Evolutionary conservation across 2,797 vertebrate genomes (phyloP).

Genomic region (Macrochelys suwanniensis): DNA sequence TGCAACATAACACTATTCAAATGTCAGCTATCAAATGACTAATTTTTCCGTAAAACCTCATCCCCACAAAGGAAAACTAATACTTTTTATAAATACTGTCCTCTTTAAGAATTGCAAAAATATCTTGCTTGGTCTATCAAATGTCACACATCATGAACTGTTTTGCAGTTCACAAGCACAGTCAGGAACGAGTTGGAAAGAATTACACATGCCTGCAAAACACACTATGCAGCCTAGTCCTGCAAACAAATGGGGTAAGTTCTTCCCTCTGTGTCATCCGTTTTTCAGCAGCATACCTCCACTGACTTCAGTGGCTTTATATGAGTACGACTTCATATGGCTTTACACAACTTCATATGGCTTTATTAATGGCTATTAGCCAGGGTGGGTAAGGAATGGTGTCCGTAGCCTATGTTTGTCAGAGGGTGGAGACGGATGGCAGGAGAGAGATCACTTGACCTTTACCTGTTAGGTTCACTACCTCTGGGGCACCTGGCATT

Average conservation of each 20-base stretch:
- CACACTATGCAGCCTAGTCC: fast-evolving
- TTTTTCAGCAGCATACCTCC: not conserved
- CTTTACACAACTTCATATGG: no score
- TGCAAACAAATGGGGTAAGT: not conserved
- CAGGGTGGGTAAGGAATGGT: no score
- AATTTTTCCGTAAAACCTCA: not conserved
- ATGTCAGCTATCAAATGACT: conserved; percentile 30
- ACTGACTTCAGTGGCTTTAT: not conserved
- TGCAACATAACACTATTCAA: not conserved
- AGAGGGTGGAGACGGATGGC: no score
- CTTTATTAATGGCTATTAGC: no score
- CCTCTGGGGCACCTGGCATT: no score
- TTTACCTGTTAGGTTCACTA: no score
- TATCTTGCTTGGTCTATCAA: not conserved
- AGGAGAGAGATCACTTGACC: no score
- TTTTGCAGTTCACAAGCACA: not conserved
- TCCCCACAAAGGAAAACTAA: not conserved
- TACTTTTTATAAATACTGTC: conserved; percentile 16
- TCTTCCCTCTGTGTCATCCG: not conserved
- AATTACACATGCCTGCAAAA: not conserved
- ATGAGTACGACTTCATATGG: not conserved
- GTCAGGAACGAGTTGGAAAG: not conserved
- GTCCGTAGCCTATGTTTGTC: no score
- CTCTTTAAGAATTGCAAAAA: not conserved
- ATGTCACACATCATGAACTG: not conserved